phyloP scores from a whole-genome alignment of 2,888 invertebrate genomes.

The Troides helena region DNA sequence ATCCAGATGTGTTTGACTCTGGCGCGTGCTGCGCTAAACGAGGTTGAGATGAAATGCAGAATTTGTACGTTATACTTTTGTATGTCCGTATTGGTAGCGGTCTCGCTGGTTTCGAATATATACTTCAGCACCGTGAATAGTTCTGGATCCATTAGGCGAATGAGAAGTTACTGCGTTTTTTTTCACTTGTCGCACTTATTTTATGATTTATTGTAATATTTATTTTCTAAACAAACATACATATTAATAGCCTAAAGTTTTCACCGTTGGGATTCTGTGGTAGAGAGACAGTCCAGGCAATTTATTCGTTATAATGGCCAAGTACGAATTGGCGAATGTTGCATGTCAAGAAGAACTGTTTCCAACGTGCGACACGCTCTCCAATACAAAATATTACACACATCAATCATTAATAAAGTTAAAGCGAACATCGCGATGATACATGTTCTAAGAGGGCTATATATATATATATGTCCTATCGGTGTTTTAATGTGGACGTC shows the following conservation, averaged over 20 bases:
- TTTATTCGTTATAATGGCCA: too few species aligned
- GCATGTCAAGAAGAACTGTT: too few species aligned
- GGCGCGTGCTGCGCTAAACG: conserved; percentile 15
- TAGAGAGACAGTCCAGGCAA: too few species aligned
- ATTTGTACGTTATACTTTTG: conserved; percentile 12
- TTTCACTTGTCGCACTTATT: neutral
- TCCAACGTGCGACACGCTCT: too few species aligned
- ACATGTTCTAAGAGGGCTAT: neutral
- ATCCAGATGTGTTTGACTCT: neutral
- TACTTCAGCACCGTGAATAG: neutral
- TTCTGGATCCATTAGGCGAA: neutral
- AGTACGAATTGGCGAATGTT: too few species aligned
- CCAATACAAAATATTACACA: too few species aligned
- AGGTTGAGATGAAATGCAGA: conserved; percentile 17
- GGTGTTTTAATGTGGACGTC: neutral
- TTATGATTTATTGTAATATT: neutral
- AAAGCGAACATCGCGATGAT: too few species aligned
- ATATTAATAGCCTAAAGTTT: too few species aligned
- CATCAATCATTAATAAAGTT: too few species aligned
- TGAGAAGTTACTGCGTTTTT: neutral
- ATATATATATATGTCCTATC: neutral
- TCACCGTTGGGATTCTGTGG: too few species aligned
- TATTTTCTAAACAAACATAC: neutral
- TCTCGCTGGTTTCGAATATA: neutral
- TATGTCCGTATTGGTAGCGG: conserved; percentile 1